phyloP scores from a whole-genome alignment of 2,888 invertebrate species.

The Dasypogon diadema region DNA sequence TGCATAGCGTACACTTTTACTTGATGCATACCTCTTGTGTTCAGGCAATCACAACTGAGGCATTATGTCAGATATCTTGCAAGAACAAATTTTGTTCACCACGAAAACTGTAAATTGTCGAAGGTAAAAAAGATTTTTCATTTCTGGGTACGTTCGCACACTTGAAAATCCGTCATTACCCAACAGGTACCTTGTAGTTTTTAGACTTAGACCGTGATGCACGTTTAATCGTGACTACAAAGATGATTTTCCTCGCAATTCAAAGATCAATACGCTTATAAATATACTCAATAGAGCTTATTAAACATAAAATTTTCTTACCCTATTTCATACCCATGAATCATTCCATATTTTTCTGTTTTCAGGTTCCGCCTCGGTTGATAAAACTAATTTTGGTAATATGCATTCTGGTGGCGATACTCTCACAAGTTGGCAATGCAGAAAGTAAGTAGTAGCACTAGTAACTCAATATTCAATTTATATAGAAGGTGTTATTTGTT shows the following conservation, averaged over 20 bases:
- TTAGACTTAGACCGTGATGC: constrained; percentile 39
- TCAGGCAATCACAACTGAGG: constrained; percentile 29
- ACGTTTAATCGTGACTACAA: constrained; percentile 53
- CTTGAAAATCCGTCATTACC: constrained; percentile 7
- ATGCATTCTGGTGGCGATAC: constrained; percentile 71
- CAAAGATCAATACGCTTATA: neutral
- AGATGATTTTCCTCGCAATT: constrained; percentile 40
- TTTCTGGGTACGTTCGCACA: neutral
- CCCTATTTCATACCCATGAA: constrained; percentile 12
- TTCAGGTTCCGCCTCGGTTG: constrained; percentile 75
- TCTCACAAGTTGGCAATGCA: constrained; percentile 73
- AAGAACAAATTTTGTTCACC: constrained; percentile 48
- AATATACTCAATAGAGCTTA: neutral
- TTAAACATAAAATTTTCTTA: neutral
- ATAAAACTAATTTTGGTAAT: constrained; percentile 72
- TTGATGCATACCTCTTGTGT: neutral
- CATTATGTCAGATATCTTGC: constrained; percentile 11
- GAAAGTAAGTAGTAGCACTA: constrained; percentile 71
- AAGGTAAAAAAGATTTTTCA: constrained; percentile 21
- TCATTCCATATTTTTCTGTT: constrained; percentile 62
- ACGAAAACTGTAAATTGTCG: constrained; percentile 36
- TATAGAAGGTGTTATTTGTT: too few relatives aligned
- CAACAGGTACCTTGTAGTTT: constrained; percentile 31
- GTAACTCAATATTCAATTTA: too few relatives aligned
- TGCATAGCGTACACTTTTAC: neutral